Evolutionary conservation across 2,888 invertebrate genomes (phyloP), one percentile per base, ranked within the genome.

Genomic region (Drosophila planitibia): DNA sequence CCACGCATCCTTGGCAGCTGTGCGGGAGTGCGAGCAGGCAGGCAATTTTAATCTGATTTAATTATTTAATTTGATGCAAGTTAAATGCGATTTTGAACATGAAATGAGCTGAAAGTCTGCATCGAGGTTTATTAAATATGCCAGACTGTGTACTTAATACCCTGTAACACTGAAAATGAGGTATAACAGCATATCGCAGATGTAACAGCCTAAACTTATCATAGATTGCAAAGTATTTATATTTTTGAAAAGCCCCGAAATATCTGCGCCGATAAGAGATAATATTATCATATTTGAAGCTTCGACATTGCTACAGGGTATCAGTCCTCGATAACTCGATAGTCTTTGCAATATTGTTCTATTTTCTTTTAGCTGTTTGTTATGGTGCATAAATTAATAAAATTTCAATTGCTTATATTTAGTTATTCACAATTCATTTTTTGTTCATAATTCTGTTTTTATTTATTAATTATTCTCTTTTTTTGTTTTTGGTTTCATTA

Each of bases 51-150:
- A 89, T 81, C 84, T 72, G 82, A 89, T 89, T 85, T 82, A 85
- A 85, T 85, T 89, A 89, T 86, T 78, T 86, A 89, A 89, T 89
- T 80, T 86, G 73, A 62, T 70, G 74, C 62, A 68, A 70, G 67
- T 70, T 76, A 74, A 70, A 68, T 83, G 70, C 70, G 61, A 62
- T 77, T 82, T 76, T 69, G 67, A 65, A 44, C 71, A 58, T 55
- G 63, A 69, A 72, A 69, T 66, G 63, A 77, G 65, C 65, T 44
- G 58, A 79, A 61, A 64, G 64, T 47, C 51, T 65, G 62, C 39
- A 55, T 32, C 22, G 49, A 60, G 54, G 61, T 60, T 76, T 84
- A 82, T 84, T 79, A 82, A 81, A 79, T 80, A 82, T 79, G 62
- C 62, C 51, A 51, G 37, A 49, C 65, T 32, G 35, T 49, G 16